phyloP scores from a whole-genome alignment of 1,140 invertebrate genomes.

The Lucilia sericata region DNA sequence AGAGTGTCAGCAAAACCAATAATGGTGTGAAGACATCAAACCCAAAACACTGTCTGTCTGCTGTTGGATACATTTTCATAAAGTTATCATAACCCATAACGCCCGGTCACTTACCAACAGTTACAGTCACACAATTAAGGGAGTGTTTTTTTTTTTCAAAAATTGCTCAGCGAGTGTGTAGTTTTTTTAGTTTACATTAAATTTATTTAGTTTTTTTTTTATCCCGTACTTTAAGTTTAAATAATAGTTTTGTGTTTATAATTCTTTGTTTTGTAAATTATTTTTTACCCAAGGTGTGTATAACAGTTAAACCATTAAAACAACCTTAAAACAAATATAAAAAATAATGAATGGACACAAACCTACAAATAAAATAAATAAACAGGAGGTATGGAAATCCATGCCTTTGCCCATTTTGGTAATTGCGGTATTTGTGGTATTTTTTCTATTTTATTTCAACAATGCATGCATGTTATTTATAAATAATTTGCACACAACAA shows the following conservation, averaged over 20 bases:
- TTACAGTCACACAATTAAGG: not conserved
- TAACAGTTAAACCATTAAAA: slow-evolving; percentile 12
- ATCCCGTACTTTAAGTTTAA: not conserved
- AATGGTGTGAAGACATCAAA: not conserved
- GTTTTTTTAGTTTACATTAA: not conserved
- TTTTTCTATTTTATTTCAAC: not conserved
- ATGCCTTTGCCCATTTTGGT: not conserved
- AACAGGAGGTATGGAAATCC: not conserved
- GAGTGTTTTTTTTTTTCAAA: not conserved
- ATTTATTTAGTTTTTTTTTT: not conserved
- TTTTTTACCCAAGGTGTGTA: not conserved
- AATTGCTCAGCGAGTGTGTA: not conserved
- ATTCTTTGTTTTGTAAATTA: no score
- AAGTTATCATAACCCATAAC: not conserved
- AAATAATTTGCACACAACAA: not conserved
- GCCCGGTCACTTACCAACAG: not conserved
- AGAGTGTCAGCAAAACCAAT: no score
- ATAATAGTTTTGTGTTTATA: not conserved
- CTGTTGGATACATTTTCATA: not conserved
- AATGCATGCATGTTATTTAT: not conserved
- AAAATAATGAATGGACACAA: not conserved
- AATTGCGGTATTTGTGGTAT: slow-evolving; percentile 15
- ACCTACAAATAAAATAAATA: no score
- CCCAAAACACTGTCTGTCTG: not conserved
- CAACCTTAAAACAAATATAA: not conserved